Conservation (phyloP, 92 coral and sea anemone species). For the Epizoanthus fatuus region DNA sequence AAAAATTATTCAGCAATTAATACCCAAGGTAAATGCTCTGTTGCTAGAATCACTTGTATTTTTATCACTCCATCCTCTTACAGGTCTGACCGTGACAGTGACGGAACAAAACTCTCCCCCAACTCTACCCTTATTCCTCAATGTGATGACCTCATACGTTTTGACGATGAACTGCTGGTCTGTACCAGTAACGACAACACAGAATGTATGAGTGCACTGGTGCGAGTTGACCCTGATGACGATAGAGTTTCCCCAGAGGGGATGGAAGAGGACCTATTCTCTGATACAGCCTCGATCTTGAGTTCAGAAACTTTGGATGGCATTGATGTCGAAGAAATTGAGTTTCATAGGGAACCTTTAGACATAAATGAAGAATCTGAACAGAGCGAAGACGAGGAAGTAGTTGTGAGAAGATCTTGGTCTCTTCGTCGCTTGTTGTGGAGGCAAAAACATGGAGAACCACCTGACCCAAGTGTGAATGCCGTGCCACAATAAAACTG, state of each 20-base stretch:
- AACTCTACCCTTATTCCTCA: not conserved
- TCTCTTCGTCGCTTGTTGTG: constrained; percentile 48
- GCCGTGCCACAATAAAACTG: not conserved
- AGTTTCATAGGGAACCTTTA: not conserved
- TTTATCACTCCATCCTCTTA: not conserved
- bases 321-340: not conserved
- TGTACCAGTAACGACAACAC: constrained; percentile 4
- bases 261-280: constrained; percentile 49
- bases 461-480: not conserved
- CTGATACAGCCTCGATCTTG: constrained; percentile 13
- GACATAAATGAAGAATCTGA: not conserved
- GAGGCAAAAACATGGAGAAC: constrained; percentile 13
- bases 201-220: constrained; percentile 62
- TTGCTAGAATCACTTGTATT: too few relatives aligned
- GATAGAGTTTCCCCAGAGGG: constrained; percentile 82
- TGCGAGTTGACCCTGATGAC: constrained; percentile 65
- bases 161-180: constrained; percentile 26
- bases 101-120: constrained; percentile 14
- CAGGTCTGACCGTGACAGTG: constrained; percentile 24
- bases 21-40: too few relatives aligned
- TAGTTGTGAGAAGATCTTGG: constrained; percentile 81
- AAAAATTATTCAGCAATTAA: too few relatives aligned
- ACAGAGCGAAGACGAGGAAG: constrained; percentile 50
- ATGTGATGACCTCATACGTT: constrained; percentile 10
- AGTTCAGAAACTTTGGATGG: constrained; percentile 29